A percentile compares a stretch with the other conserved stretches of the same genome.
Conservation (phyloP, 2,113 vertebrate genomes). For the Nyctibius bracteatus region DNA sequence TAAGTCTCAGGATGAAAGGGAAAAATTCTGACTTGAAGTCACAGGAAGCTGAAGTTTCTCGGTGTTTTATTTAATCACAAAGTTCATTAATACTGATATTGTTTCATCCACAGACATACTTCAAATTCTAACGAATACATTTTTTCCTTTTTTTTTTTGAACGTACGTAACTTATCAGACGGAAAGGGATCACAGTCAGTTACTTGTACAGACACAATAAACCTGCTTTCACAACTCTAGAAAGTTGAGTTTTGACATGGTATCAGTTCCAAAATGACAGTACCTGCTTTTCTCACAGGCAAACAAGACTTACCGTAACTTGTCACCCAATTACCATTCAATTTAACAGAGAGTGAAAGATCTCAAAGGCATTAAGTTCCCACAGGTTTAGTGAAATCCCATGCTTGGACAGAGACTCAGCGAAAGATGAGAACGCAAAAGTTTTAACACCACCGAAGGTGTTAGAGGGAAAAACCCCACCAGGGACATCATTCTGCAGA, state of each 20-base stretch:
- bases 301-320: not conserved
- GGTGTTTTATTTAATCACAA: not conserved
- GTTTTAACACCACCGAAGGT: not conserved
- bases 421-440: not conserved
- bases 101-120: not conserved
- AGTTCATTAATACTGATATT: not conserved
- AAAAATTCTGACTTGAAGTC: not conserved
- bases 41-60: not conserved
- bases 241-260: not conserved
- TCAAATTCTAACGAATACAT: not conserved
- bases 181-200: not conserved
- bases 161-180: not conserved
- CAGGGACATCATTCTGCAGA: not conserved
- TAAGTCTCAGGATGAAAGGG: not conserved
- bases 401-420: not conserved
- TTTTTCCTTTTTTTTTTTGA: rapidly evolving
- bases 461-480: not conserved
- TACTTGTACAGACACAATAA: not conserved
- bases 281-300: not conserved
- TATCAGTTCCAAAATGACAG: not conserved
- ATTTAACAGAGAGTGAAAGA: not conserved
- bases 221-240: not conserved
- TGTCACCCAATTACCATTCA: not conserved
- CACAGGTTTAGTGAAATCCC: not conserved
- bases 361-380: not conserved